A percentile compares a stretch with the other conserved stretches of the same genome.
phyloP scores from a whole-genome alignment of 2,797 vertebrate genomes.

The Phaenicophaeus curvirostris region DNA sequence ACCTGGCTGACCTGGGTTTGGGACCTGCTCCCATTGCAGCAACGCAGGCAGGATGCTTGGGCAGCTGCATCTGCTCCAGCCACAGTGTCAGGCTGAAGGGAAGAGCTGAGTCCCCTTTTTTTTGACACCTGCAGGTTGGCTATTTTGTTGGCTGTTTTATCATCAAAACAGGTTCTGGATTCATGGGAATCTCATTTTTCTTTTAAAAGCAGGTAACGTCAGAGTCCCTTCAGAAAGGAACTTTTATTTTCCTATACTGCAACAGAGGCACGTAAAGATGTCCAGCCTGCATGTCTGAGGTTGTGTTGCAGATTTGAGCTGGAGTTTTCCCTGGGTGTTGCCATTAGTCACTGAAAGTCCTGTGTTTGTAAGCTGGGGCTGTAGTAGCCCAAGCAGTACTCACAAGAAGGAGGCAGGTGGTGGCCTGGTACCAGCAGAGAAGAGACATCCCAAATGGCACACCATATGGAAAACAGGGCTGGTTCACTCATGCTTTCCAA shows the following conservation, averaged over 20 bases:
- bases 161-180: neutral
- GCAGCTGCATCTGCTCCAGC: neutral
- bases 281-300: no score
- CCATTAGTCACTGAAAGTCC: neutral
- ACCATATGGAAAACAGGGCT: neutral
- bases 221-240: neutral
- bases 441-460: neutral
- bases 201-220: neutral
- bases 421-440: neutral
- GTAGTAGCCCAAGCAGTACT: neutral
- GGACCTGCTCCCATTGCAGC: accelerated
- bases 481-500: neutral
- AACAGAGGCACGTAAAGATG: neutral
- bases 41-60: neutral
- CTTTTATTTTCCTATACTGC: neutral
- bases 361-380: neutral
- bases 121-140: neutral
- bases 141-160: neutral
- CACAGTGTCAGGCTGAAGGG: no score
- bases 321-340: neutral
- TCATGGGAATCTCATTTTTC: neutral
- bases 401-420: neutral
- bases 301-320: neutral
- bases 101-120: neutral
- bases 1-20: neutral